phyloP scores from a whole-genome alignment of 2,888 invertebrate species.

The Ornithoptera priamus region DNA sequence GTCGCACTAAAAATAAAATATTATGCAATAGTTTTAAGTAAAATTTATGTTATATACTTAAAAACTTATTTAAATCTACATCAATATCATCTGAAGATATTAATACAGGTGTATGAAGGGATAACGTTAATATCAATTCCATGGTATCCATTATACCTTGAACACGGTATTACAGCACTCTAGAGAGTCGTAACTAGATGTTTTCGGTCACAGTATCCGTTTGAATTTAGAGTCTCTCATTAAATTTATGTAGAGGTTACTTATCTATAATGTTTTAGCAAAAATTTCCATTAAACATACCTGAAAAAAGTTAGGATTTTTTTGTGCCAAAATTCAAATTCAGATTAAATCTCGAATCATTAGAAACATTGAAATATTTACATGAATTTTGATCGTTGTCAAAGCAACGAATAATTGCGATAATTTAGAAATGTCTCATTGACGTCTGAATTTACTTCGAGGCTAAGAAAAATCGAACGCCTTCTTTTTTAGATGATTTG shows the following conservation, averaged over 20 bases:
- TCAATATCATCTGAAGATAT: conserved; percentile 8
- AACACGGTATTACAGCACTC: conserved; percentile 18
- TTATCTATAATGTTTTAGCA: conserved; percentile 5
- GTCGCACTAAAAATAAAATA: too few relatives aligned
- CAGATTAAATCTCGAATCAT: too few relatives aligned
- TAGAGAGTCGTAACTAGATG: conserved; percentile 20
- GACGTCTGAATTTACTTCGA: conserved; percentile 24
- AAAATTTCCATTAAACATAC: too few relatives aligned
- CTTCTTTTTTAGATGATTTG: conserved; percentile 66
- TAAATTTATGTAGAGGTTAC: conserved; percentile 21
- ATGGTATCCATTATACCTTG: conserved; percentile 22
- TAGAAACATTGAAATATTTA: too few relatives aligned
- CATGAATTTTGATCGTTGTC: too few relatives aligned
- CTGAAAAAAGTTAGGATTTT: too few relatives aligned
- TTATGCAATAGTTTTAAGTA: background rate
- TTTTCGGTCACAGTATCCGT: conserved; percentile 24
- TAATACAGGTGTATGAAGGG: conserved; percentile 17
- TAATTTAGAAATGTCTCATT: background rate
- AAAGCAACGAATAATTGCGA: background rate
- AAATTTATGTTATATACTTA: too few relatives aligned
- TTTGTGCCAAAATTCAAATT: too few relatives aligned
- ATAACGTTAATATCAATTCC: conserved; percentile 22
- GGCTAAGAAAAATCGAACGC: conserved; percentile 23
- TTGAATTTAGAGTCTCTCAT: conserved; percentile 26
- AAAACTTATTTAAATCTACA: background rate